Evolutionary conservation across 2,113 vertebrate species (phyloP).

Genomic region (Phoxinus phoxinus): DNA sequence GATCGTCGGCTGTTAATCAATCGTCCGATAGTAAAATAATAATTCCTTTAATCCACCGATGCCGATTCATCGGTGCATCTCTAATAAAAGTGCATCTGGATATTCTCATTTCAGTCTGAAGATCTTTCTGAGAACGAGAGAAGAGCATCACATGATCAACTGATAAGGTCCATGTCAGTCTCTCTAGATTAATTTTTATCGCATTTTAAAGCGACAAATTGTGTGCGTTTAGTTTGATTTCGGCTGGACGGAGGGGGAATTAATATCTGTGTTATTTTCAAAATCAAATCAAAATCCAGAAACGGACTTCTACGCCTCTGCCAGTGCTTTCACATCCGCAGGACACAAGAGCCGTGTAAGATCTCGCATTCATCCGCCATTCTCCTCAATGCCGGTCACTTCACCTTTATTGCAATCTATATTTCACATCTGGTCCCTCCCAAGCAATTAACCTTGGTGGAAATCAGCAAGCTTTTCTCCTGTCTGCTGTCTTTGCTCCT

Average conservation of each 20-base stretch:
- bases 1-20: too few species aligned
- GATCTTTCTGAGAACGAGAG: slow-evolving; percentile 70
- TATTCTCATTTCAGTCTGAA: slow-evolving; percentile 31
- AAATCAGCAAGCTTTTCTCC: slow-evolving; percentile 68
- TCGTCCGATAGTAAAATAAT: too few species aligned
- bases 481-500: slow-evolving; percentile 62
- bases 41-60: too few species aligned
- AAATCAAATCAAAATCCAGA: not conserved
- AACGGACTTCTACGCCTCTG: not conserved
- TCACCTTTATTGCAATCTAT: slow-evolving; percentile 67
- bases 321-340: not conserved
- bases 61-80: too few species aligned
- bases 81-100: not conserved
- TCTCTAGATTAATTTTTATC: not conserved
- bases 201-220: not conserved
- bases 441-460: slow-evolving; percentile 72
- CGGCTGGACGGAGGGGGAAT: too few species aligned
- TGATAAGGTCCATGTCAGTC: not conserved
- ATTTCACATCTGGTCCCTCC: slow-evolving; percentile 66
- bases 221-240: not conserved
- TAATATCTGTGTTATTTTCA: not conserved
- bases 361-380: slow-evolving; percentile 68
- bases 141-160: slow-evolving; percentile 46
- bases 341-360: slow-evolving; percentile 48
- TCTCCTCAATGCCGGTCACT: slow-evolving; percentile 66